Conservation (phyloP, 2,797 vertebrate species). For the Loris lydekkerianus region DNA sequence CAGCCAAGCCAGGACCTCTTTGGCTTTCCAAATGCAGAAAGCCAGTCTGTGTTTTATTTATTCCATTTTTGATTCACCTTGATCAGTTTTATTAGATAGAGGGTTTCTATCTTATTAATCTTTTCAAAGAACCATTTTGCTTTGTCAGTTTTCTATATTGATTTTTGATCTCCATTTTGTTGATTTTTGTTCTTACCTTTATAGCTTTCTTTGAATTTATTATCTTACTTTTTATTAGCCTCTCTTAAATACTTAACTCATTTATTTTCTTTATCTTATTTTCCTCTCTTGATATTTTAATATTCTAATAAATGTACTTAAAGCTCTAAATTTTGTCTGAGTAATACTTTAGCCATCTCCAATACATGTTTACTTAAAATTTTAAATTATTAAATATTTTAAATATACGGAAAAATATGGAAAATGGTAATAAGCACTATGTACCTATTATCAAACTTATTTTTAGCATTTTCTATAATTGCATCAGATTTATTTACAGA, state of each 20-base stretch:
- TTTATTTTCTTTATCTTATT: constrained; percentile 27
- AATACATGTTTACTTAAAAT: background rate
- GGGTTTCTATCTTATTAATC: background rate
- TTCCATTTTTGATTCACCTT: constrained; percentile 8
- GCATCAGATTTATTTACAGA: background rate
- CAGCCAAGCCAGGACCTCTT: no score
- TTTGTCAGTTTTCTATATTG: background rate
- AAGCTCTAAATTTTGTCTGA: constrained; percentile 28
- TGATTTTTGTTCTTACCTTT: background rate
- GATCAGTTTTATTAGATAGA: constrained; percentile 16
- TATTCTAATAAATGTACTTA: background rate
- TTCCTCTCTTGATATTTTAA: constrained; percentile 26
- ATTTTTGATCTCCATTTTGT: constrained; percentile 4
- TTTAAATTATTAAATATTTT: constrained; percentile 18
- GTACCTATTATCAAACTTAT: background rate
- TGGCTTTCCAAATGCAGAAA: no score
- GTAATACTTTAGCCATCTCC: background rate
- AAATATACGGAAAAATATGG: background rate
- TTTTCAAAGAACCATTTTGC: background rate
- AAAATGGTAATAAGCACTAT: background rate
- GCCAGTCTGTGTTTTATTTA: background rate
- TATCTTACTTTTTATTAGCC: constrained; percentile 18
- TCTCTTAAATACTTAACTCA: background rate
- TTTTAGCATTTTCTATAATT: constrained; percentile 40
- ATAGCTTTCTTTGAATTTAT: background rate